Evolutionary conservation across 1,140 invertebrate species (phyloP), one percentile per base, ranked within the genome.

Genomic region (Brachionus rubens): DNA sequence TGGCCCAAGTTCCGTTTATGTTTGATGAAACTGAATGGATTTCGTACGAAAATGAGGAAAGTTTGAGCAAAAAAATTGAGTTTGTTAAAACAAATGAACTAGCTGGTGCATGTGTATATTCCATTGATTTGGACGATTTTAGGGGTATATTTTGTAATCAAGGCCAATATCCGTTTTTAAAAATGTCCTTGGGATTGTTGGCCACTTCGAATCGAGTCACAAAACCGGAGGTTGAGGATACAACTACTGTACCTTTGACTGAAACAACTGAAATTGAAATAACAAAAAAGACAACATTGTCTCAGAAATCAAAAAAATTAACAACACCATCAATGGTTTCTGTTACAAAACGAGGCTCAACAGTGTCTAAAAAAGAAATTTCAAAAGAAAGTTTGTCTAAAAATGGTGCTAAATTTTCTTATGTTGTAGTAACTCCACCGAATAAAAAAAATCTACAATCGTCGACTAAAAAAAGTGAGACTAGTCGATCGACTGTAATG

Each of bases 81-180:
- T 72, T 72, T 72, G 46, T 72, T 3, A 72, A 72, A 72, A 41
- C 28, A 52, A 72, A 72, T 54, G 33, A 48, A 16, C 30, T 72
- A 6, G 68, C 43, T 14, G 68, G 68, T 14, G 68, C 50, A 26
- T 72, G 30, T 50, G 68, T 72, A 24, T 50, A 72, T 41, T 72
- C 68, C 3, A 72, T 72, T 50, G 68, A 72, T 54, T 40, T 72
- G 91, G 95, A 82, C 62, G 82, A 82, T 72, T 82, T 82, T 72
- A 72, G 62, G 10, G 80, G 80, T 41, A 24, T 48, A 1, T 78
- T 78, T 52, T 83, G 82, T 79, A 79, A 79, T 47, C 41, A 80
- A 24, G 80, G 82, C 1, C 77, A 77, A 54, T 83, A 80, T 76
- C 82, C 82, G 2, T 78, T 84, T 24, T 48, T 81, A 59, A 77